Evolutionary conservation across 2,888 invertebrate species (phyloP), one percentile per base, ranked within the genome.

Genomic region (Eucriotettix oculatus): DNA sequence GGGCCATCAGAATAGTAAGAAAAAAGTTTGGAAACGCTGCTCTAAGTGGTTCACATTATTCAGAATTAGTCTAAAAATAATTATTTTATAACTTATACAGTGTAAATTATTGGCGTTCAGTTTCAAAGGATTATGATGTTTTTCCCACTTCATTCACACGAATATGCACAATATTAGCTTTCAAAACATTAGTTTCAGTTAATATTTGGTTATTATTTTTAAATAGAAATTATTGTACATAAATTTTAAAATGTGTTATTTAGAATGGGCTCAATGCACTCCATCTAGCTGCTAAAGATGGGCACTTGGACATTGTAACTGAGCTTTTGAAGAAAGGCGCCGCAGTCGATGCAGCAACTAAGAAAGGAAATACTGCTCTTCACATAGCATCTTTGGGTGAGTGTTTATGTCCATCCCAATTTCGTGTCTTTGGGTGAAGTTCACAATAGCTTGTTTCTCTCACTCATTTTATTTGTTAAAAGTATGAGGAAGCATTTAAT

Each of bases 261-360:
- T 78, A 95, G 91, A 98, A 98, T 75, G 98, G 98, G 61, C 79
- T 99, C 68, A 99, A 97, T 74, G 97, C 98, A 52, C 80, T 98
- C 66, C 98, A 98, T 75, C 80, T 98, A 71, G 95, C 97, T 56
- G 91, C 97, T 61, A 98, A 98, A 78, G 97, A 98, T 79, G 98
- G 97, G 17, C 97, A 96, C 76, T 83, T 91, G 64, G 86, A 90
- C 66, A 92, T 99, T 64, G 97, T 96, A 53, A 83, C 84, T 66
- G 96, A 96, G 73, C 79, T 98, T 62, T 78, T 99, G 63, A 87
- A 86, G 70, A 81, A 95, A 65, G 91, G 92, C 65, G 95, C 96
- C 59, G 83, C 84, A 65, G 95, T 98, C 52, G 95, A 98, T 74
- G 90, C 96, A 61, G 92, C 96, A 55, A 98, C 98, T 55, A 96